phyloP scores from a whole-genome alignment of 2,888 invertebrate species.

The Cancer borealis region DNA sequence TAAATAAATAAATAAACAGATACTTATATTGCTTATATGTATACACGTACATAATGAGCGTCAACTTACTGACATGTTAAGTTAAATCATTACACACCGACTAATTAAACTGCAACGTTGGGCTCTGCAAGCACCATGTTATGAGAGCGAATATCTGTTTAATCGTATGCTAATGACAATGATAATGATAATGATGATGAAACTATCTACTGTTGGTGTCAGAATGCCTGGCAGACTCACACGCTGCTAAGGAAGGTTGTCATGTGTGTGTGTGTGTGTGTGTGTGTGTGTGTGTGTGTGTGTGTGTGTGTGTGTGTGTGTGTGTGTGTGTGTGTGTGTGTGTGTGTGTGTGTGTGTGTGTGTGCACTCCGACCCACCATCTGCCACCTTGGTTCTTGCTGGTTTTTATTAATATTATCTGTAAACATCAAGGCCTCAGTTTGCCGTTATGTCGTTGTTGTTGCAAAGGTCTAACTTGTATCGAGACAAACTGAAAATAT shows the following conservation, averaged over 20 bases:
- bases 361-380: background rate
- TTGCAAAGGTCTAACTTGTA: too few relatives aligned
- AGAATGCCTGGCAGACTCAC: background rate
- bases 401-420: background rate
- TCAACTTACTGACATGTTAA: background rate
- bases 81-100: background rate
- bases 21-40: background rate
- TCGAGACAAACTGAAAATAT: too few relatives aligned
- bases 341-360: background rate
- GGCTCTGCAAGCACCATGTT: background rate
- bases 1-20: background rate
- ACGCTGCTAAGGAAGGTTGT: background rate
- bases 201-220: background rate
- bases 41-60: background rate
- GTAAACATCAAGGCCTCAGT: too few relatives aligned
- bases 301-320: background rate
- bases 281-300: constrained; percentile 18
- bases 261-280: constrained; percentile 13
- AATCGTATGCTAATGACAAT: background rate
- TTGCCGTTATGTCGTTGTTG: too few relatives aligned
- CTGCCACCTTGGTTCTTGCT: background rate
- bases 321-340: constrained; percentile 28
- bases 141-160: background rate
- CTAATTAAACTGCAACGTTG: background rate
- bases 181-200: background rate